Conservation (phyloP, 35 echinoderm and acorn worm species). For the Hemicentrotus pulcherrimus region DNA sequence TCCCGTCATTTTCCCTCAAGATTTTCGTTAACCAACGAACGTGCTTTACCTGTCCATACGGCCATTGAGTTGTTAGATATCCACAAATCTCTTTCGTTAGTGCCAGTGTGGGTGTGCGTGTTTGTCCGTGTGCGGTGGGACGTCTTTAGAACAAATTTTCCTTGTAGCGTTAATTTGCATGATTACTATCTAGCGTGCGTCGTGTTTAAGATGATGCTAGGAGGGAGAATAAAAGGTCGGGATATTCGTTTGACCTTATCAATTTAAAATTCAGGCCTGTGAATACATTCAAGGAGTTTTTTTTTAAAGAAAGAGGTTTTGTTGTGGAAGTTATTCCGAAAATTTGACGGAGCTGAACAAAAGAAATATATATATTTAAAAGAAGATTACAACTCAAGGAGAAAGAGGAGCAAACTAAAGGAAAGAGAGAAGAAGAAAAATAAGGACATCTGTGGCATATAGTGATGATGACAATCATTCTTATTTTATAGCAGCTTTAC, state of each 20-base stretch:
- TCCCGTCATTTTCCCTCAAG: neutral
- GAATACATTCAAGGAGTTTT: no score
- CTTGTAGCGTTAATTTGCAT: constrained; percentile 24
- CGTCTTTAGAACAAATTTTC: neutral
- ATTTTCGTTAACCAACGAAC: neutral
- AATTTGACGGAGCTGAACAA: no score
- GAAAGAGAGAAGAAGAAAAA: no score
- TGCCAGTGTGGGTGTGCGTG: neutral
- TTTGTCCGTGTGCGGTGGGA: neutral
- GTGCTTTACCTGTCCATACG: no score
- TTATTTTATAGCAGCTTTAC: neutral
- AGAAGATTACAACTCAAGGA: neutral
- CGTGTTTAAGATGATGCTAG: neutral
- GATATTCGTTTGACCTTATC: no score
- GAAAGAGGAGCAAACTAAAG: neutral
- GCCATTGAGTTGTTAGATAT: neutral
- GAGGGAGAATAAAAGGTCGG: neutral
- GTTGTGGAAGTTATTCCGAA: no score
- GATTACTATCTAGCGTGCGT: neutral
- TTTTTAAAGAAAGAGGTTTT: no score
- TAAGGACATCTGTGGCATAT: no score
- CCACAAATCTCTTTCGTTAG: neutral
- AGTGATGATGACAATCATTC: neutral
- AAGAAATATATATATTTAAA: no score
- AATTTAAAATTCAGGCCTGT: no score